phyloP scores from a whole-genome alignment of 2,113 vertebrate genomes.

The Saiga tatarica region DNA sequence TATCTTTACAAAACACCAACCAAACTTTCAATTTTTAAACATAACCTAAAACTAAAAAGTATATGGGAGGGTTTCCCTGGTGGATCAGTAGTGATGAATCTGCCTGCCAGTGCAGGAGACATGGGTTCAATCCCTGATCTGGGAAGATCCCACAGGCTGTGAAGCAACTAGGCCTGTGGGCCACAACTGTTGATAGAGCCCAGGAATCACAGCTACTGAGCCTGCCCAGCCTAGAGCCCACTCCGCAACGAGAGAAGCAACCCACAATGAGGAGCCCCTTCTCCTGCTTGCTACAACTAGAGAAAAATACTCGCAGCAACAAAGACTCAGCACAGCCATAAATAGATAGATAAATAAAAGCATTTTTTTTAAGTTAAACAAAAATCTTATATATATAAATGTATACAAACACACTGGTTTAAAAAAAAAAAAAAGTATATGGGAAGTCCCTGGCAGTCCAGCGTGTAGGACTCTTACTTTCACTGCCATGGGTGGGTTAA shows the following conservation, averaged over 20 bases:
- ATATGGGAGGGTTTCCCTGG: not conserved
- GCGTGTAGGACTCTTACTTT: not conserved
- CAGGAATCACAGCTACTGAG: not conserved
- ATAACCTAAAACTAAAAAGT: not conserved
- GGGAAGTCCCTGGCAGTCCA: not conserved
- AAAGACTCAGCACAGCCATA: not conserved
- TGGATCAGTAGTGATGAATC: not conserved
- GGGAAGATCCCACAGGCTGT: not conserved
- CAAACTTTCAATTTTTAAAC: not conserved
- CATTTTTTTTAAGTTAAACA: not conserved
- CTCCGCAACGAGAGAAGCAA: not conserved
- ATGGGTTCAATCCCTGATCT: not conserved
- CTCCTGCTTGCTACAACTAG: not conserved
- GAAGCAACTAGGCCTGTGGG: not conserved
- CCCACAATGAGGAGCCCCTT: not conserved
- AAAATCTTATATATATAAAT: not conserved
- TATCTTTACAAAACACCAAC: not conserved
- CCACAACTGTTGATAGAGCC: not conserved
- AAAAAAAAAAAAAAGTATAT: not conserved
- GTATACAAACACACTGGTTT: not conserved
- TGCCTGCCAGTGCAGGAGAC: not conserved
- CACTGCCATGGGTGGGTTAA: not conserved
- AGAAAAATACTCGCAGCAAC: not conserved
- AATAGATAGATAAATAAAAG: not conserved
- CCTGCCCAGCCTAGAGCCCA: not conserved